Conservation (phyloP, 23 tunicate genomes). For the Ciona savignyi region DNA sequence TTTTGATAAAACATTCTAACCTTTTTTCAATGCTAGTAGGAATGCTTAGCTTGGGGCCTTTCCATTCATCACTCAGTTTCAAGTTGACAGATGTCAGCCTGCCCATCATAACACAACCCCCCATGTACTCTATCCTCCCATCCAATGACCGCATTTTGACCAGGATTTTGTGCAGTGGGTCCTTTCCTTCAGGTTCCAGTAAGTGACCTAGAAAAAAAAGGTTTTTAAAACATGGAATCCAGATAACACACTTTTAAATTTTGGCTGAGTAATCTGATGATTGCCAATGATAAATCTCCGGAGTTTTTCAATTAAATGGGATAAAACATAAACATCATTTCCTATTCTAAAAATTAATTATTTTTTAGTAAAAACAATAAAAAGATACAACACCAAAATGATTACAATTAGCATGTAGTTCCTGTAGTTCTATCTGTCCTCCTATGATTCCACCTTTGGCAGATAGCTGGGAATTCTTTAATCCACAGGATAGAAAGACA, state of each 20-base stretch:
- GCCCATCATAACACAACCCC: conserved; percentile 91
- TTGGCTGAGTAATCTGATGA: too few species aligned
- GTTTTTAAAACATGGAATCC: too few species aligned
- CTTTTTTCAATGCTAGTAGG: conserved; percentile 35
- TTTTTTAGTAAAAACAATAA: too few species aligned
- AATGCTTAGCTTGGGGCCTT: conserved; percentile 35
- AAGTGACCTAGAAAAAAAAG: conserved; percentile 26
- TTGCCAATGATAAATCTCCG: too few species aligned
- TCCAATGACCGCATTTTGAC: conserved; percentile 47
- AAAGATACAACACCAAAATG: too few species aligned
- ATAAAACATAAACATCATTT: too few species aligned
- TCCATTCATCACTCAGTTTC: conserved; percentile 81
- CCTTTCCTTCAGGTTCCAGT: conserved; percentile 40
- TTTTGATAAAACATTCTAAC: too few species aligned
- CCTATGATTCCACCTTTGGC: conserved; percentile 86
- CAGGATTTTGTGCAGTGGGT: conserved; percentile 55
- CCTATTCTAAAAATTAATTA: too few species aligned
- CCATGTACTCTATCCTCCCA: conserved; percentile 90
- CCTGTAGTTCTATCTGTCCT: conserved; percentile 63
- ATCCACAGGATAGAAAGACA: conserved; percentile 53
- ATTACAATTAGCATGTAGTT: conserved; percentile 68
- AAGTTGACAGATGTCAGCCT: conserved; percentile 49
- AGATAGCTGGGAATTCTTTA: conserved; percentile 51
- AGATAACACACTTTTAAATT: too few species aligned
- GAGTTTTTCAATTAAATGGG: too few species aligned